Conservation (phyloP, 2,797 vertebrate species). For the Scomberomorus guttatus region DNA sequence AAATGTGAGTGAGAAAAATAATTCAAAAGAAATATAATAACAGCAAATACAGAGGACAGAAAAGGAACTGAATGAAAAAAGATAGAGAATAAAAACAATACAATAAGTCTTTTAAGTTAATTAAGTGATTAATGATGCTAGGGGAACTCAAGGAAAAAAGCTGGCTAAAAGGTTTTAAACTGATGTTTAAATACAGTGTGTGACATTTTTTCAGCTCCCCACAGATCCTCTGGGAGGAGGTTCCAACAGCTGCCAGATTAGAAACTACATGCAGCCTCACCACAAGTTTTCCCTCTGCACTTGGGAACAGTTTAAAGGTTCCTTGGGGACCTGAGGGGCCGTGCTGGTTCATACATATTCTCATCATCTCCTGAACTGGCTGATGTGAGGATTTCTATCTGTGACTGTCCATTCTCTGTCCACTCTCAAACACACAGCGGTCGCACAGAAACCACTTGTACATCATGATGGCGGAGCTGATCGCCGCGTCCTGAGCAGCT, state of each 20-base stretch:
- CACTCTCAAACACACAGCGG: background rate
- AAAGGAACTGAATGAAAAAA: background rate
- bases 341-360: conserved; percentile 1
- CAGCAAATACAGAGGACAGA: background rate
- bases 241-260: background rate
- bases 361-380: background rate
- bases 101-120: no score
- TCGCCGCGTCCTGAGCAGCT: conserved; percentile 46
- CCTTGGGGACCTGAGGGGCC: background rate
- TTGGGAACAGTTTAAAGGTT: no score
- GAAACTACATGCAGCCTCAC: background rate
- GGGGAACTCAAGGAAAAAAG: background rate
- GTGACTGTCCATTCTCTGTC: background rate
- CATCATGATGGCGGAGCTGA: background rate
- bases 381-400: background rate
- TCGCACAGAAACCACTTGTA: conserved; percentile 1
- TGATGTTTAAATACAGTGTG: background rate
- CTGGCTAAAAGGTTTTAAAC: background rate
- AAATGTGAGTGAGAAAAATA: background rate
- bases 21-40: background rate
- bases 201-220: background rate
- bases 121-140: background rate
- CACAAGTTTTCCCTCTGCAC: background rate
- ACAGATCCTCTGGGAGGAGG: background rate
- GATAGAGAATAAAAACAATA: no score